Evolutionary conservation across 2,888 invertebrate species (phyloP).

Genomic region (Digitonthophagus gazella): DNA sequence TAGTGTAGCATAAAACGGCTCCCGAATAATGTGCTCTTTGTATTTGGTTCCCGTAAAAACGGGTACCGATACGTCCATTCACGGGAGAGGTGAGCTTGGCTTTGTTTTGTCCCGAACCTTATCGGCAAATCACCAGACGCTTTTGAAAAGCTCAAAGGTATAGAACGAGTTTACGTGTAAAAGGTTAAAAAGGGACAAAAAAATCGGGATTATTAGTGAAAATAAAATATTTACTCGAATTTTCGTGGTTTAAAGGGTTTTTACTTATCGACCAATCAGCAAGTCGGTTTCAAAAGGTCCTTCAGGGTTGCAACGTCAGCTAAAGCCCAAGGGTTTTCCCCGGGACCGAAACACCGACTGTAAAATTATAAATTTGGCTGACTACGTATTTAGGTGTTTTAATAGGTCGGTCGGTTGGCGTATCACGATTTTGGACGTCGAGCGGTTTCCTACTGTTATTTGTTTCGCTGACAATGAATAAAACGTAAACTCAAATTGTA

Average conservation of each 20-base stretch:
- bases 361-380: conserved; percentile 43
- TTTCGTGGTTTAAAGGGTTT: conserved; percentile 4
- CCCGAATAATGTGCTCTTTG: conserved; percentile 21
- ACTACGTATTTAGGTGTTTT: conserved; percentile 35
- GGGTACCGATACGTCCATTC: conserved; percentile 40
- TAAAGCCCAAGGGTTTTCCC: conserved; percentile 37
- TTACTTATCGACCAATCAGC: conserved; percentile 44
- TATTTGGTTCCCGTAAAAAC: conserved; percentile 36
- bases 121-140: conserved; percentile 24
- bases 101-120: conserved; percentile 39
- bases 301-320: conserved; percentile 42
- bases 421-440: neutral
- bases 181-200: too few species aligned
- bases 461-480: conserved; percentile 25
- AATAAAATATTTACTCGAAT: neutral
- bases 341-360: conserved; percentile 24
- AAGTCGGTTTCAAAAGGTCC: conserved; percentile 42
- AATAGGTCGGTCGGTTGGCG: conserved; percentile 23
- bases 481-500: conserved; percentile 24
- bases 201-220: neutral
- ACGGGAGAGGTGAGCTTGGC: conserved; percentile 35
- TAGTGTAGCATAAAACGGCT: neutral
- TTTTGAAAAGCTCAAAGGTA: neutral
- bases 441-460: conserved; percentile 18
- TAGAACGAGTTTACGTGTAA: too few species aligned